phyloP scores from a whole-genome alignment of 2,113 vertebrate genomes.

The Solea senegalensis region DNA sequence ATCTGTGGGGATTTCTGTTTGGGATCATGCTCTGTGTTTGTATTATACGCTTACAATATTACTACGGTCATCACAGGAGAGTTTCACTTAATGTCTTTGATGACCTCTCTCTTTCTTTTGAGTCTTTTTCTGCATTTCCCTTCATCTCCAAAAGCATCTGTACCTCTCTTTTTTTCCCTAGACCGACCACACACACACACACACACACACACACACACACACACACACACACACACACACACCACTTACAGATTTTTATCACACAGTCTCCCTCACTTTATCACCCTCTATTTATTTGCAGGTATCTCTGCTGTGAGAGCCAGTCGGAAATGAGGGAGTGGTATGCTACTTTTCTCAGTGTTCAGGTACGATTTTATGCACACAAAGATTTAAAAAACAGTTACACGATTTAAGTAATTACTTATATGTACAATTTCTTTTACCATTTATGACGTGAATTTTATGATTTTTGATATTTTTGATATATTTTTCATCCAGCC shows the following conservation, averaged over 20 bases:
- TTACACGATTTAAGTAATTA: too few relatives aligned
- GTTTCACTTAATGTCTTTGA: too few relatives aligned
- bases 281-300: conserved; percentile 61
- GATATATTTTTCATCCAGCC: too few relatives aligned
- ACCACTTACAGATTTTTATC: conserved; percentile 8
- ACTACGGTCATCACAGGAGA: too few relatives aligned
- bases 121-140: too few relatives aligned
- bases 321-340: conserved; percentile 91
- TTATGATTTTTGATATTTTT: too few relatives aligned
- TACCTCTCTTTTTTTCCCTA: too few relatives aligned
- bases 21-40: conserved; percentile 28
- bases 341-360: conserved; percentile 90
- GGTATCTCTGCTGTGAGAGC: conserved; percentile 94
- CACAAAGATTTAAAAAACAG: too few relatives aligned
- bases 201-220: conserved; percentile 6
- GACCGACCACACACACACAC: conserved; percentile 5
- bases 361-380: conserved; percentile 83
- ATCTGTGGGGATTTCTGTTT: conserved; percentile 35
- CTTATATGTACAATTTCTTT: too few relatives aligned
- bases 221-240: background rate
- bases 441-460: too few relatives aligned
- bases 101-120: background rate
- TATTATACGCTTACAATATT: too few relatives aligned
- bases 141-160: too few relatives aligned
- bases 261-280: conserved; percentile 7